Base-by-base conservation (phyloP, 23 tunicate species). In the Styela clava region DNA sequence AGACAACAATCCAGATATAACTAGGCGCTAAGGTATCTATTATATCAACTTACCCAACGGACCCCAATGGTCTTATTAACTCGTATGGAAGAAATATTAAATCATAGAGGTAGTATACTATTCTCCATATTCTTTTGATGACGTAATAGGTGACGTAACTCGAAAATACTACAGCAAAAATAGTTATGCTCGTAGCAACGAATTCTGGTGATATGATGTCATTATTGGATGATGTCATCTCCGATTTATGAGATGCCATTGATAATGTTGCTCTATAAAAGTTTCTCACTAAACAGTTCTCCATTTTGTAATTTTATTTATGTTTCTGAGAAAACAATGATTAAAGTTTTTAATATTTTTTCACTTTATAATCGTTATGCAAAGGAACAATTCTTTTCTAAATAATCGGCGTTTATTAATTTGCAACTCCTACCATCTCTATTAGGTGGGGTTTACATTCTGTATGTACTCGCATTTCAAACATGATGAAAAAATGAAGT, bases 11-110 rank as follows among this genome's bases (percentile, higher is more conserved):
- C n/a, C n/a, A n/a, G n/a, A n/a, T n/a, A n/a, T n/a, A n/a, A n/a
- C n/a, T n/a, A n/a, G n/a, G n/a, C n/a, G n/a, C n/a, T n/a, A n/a
- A n/a, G n/a, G n/a, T n/a, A n/a, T n/a, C n/a, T n/a, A n/a, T n/a
- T n/a, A n/a, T n/a, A n/a, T n/a, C n/a, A 18, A 81, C 88, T 84
- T 33, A 89, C 94, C 94, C 94, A 33, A 89, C 82, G 21, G 88
- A 84, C 1, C 94, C 94, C 21, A 89, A 78, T 28, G 81, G 69
- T 84, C 73, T 79, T 2, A 89, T 76, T 34, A 78, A 35, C 18
- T 84, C 76, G 35, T 33, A 62, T 7, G 94, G 94, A 26, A 79
- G 30, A 51, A 89, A 89, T 3, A 89, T 62, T 27, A 24, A 35
- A 21, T 56, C 37, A 56, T 9, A 76, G 31, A 36, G 37, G 7